Conservation (phyloP, 2,888 invertebrate species). For the Thalpophila matura region DNA sequence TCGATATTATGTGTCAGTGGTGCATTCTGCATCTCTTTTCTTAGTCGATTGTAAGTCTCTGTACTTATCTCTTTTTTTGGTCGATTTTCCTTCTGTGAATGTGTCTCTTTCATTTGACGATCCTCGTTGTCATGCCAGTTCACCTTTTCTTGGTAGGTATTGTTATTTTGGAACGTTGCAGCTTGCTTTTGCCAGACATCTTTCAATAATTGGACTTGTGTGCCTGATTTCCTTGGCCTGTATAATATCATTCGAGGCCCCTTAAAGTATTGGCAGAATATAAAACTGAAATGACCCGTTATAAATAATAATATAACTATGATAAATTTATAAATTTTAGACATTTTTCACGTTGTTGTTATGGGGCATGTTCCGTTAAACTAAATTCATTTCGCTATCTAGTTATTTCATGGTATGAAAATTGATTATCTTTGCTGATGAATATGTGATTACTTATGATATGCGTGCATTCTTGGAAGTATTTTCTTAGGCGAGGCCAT, state of each 20-base stretch:
- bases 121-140: too few species aligned
- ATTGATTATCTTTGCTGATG: constrained; percentile 26
- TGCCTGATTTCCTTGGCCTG: not conserved
- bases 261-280: not conserved
- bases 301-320: not conserved
- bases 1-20: too few species aligned
- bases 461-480: not conserved
- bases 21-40: too few species aligned
- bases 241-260: not conserved
- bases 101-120: too few species aligned
- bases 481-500: not conserved
- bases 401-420: constrained; percentile 34
- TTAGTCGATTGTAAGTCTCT: too few species aligned
- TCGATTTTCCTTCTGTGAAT: too few species aligned
- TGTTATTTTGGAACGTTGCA: too few species aligned
- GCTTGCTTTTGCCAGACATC: not conserved
- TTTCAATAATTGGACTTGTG: too few species aligned
- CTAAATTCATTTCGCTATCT: constrained; percentile 29
- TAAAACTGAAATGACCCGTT: constrained; percentile 6
- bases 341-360: constrained; percentile 23
- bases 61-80: too few species aligned
- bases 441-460: constrained; percentile 8
- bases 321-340: constrained; percentile 6
- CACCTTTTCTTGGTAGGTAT: too few species aligned
- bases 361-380: not conserved